Percentiles rank a stretch among this genome's conserved stretches.
Conservation (phyloP, 2,888 invertebrate species). For the Limnephilus auricula region DNA sequence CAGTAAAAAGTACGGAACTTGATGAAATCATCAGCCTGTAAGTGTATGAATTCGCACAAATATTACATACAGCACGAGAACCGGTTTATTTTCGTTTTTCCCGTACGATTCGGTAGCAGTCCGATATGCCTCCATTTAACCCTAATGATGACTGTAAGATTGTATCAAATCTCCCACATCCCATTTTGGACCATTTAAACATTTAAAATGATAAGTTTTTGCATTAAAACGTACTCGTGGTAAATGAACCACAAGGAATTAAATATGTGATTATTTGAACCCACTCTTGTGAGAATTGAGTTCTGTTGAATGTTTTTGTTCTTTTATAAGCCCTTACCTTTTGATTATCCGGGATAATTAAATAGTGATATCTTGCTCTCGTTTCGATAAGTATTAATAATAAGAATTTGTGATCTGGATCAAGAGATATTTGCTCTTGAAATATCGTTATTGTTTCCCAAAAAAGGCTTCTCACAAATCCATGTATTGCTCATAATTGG, state of each 20-base stretch:
- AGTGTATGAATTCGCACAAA: background rate
- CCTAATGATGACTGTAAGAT: background rate
- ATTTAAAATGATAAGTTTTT: slow-evolving; percentile 7
- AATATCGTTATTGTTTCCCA: background rate
- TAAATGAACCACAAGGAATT: background rate
- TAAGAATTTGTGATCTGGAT: background rate
- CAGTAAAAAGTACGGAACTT: background rate
- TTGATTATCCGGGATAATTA: background rate
- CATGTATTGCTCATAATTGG: background rate
- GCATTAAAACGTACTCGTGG: background rate
- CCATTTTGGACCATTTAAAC: background rate
- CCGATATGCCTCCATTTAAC: background rate
- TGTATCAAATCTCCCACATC: background rate
- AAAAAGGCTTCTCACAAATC: background rate
- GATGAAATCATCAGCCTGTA: background rate
- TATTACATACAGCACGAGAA: background rate
- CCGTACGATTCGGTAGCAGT: slow-evolving; percentile 1
- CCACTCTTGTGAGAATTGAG: background rate
- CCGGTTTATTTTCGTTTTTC: background rate
- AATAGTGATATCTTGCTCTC: background rate
- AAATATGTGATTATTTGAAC: background rate
- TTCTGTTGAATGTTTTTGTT: background rate
- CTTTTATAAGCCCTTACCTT: background rate
- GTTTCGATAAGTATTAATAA: background rate
- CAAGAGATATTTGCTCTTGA: background rate